These are phyloP conservation scores for Cremastinae sp. DNA, from an alignment of 2,888 invertebrate genomes.

Conservation along the genomic window DNA sequence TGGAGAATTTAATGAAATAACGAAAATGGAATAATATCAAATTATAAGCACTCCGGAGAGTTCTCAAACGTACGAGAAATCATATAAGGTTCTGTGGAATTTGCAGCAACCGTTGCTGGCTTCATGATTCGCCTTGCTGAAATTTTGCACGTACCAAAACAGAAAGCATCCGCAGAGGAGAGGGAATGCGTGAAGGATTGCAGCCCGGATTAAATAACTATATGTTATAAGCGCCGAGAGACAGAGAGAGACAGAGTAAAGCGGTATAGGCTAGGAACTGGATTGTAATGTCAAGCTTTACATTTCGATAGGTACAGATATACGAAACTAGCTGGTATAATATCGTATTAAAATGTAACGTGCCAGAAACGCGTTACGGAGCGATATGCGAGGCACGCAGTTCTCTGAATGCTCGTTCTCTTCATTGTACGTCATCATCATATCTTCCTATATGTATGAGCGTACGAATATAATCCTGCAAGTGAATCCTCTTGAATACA, in stretches of 20 bases:
- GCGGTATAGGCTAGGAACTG: constrained; percentile 16
- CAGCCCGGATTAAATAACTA: constrained; percentile 23
- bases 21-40: too few relatives aligned
- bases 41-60: too few relatives aligned
- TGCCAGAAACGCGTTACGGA: constrained; percentile 24
- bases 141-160: constrained; percentile 19
- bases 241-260: constrained; percentile 8
- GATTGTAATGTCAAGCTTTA: constrained; percentile 19
- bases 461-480: constrained; percentile 34
- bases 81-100: neutral
- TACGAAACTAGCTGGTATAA: constrained; percentile 18
- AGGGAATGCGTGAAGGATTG: constrained; percentile 41
- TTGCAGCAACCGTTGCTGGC: constrained; percentile 10
- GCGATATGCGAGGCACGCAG: constrained; percentile 46
- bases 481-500: constrained; percentile 39
- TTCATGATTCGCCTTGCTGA: constrained; percentile 3
- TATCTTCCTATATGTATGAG: constrained; percentile 44
- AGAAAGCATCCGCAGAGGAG: constrained; percentile 21
- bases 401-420: constrained; percentile 51
- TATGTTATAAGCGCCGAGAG: neutral
- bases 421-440: constrained; percentile 47
- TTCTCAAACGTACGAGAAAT: neutral
- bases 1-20: too few relatives aligned
- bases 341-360: constrained; percentile 53
- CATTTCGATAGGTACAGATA: constrained; percentile 3